Evolutionary conservation across 1,140 invertebrate genomes (phyloP), one percentile per base, ranked within the genome.

Genomic region (Centruroides sculpturatus): DNA sequence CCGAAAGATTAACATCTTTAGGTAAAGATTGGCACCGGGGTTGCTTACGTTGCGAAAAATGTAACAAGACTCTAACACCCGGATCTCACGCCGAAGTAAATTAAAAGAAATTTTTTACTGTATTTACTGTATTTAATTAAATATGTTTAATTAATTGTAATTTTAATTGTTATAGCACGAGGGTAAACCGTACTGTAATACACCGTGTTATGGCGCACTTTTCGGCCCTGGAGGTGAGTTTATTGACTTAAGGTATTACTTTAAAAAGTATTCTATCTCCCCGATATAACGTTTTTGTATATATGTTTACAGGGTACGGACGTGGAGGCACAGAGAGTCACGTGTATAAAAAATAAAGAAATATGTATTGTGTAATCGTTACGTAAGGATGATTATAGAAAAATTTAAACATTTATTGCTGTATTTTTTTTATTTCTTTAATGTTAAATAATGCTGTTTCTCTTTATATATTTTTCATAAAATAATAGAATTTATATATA

Each of bases 11-110:
- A 69, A 82, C 82, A 0, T 87, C 85, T 10, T 70, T 88, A 54
- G 85, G 86, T 5, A 87, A 87, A 71, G 85, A 88, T 70, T 89
- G 85, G 85, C 86, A 88, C 66, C 73, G 81, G 7, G 76, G 76
- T 10, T 88, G 86, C 71, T 72, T 89, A 56, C 78, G 79, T 61
- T 88, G 86, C 71, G 82, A 83, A 70, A 86, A 87, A 71, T 88
- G 86, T 70, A 85, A 83, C 70, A 88, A 87, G 71, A 86, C 84
- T 0, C 71, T 89, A 41, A 80, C 82, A 35, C 80, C 84, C 4
- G 85, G 86, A 11, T 77, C 76, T 47, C 84, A 87, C 71, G 72
- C 70, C 36, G 76, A 77, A 69, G 75, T 73, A 69, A 60, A 48
- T 56, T 54, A 62, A 55, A 54, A 23, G 2, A n/a, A n/a, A n/a